Evolutionary conservation across 2,797 vertebrate genomes (phyloP), one percentile per base, ranked within the genome.

Genomic region (Malacoctenus gilli): DNA sequence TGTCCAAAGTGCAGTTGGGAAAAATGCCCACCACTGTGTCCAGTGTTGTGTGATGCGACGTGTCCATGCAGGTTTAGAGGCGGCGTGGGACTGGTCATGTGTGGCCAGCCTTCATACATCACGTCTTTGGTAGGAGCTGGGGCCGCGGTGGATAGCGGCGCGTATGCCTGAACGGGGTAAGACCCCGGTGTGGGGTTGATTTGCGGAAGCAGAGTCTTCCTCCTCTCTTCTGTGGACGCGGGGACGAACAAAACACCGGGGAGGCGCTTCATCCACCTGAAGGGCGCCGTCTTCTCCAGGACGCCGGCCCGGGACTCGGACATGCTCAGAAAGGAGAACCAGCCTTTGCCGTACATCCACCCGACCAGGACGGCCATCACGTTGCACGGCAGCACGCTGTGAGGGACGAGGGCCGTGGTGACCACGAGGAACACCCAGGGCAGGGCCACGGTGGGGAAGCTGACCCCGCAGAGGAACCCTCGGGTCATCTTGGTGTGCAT

Each of bases 121-220:
- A 30, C 22, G 5, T 21, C 10, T 0, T 11, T 3, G 2, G 25
- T 14, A 10, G 55, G 25, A 7, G 47, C 23, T 32, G 62, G 4
- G 28, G 60, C 51, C 0, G 68, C n/a, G 47, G 56, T 76, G 42
- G 75, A 60, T 22, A 69, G 2, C 2, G 77, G 83, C 16, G 79
- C 85, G 0, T 90, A 90, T 1, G 79, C 85, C 59, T 90, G 89
- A 32, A 89, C 85, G 0, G 87, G 89, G 64, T 89, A 90, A 8
- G 85, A 85, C 3, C 87, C 89, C 2, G 87, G 82, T 22, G 77
- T 68, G 18, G 87, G 84, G 12, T 75, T 87, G 42, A 88, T 80
- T 13, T 65, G 77, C 16, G 85, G 87, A 13, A 89, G 87, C n/a
- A 90, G 68, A 0, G 76, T 79, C 66, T 68, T 87, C 55, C 80